These are phyloP conservation scores for Crotalus viridis DNA, from an alignment of 2,113 vertebrate species.

Conservation along the genomic window DNA sequence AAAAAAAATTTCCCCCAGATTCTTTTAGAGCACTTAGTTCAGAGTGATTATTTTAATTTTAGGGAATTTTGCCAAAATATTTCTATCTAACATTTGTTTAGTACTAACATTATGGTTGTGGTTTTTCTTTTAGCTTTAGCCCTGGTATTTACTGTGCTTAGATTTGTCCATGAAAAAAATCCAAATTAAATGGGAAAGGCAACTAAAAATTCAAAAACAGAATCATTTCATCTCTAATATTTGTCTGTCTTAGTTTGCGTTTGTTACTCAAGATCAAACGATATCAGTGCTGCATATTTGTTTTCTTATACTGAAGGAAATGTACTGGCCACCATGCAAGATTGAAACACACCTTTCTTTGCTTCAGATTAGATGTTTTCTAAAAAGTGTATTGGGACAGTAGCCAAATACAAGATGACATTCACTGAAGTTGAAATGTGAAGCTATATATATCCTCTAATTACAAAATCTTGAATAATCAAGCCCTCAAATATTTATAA, in stretches of 20 bases:
- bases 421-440: conserved; percentile 62
- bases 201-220: conserved; percentile 34
- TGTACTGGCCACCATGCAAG: conserved; percentile 70
- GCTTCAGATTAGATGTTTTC: conserved; percentile 53
- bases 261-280: conserved; percentile 54
- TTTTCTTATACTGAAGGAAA: conserved; percentile 60
- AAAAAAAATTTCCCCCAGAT: neutral
- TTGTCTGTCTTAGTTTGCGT: conserved; percentile 57
- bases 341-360: conserved; percentile 61
- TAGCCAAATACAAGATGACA: conserved; percentile 60
- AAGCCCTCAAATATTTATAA: conserved; percentile 52
- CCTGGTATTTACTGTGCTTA: conserved; percentile 40
- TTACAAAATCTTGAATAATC: conserved; percentile 55
- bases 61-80: conserved; percentile 46
- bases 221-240: conserved; percentile 48
- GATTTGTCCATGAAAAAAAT: conserved; percentile 37
- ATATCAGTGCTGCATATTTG: conserved; percentile 62
- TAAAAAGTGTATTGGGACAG: conserved; percentile 52
- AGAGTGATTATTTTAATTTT: conserved; percentile 44
- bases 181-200: conserved; percentile 40
- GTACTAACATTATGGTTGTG: neutral
- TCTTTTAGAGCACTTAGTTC: conserved; percentile 60
- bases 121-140: conserved; percentile 22
- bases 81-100: neutral
- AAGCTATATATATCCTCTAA: conserved; percentile 57